Evolutionary conservation across 1,140 invertebrate species (phyloP), one percentile per base, ranked within the genome.

Genomic region (Ptiloglossa arizonensis): DNA sequence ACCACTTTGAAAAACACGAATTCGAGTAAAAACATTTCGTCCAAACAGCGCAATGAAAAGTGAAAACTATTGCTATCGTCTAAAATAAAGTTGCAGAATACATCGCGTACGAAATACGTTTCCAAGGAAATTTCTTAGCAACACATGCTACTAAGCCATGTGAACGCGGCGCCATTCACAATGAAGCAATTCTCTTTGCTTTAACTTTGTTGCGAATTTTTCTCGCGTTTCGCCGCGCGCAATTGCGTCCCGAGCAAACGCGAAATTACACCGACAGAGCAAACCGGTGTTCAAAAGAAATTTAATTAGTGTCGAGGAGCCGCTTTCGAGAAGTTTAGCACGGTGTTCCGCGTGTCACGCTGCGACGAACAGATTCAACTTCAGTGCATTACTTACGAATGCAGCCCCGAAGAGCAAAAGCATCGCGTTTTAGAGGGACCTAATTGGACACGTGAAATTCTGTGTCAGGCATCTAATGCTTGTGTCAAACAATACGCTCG

Each of bases 241-340:
- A 56, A 70, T 52, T 9, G 29, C 5, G 48, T n/a, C 22, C 35
- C 29, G 19, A 46, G 22, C 50, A 46, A 73, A 60, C 19, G n/a
- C 27, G 35, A 48, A 41, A 62, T 29, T 27, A 48, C 59, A 11
- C 32, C 27, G 41, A 22, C 24, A 41, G 29, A 60, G 27, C 13
- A 29, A 32, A 56, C 19, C 46, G 32, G 32, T 15, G 44, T 27
- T 11, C 52, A 56, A 60, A 82, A 70, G 72, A 81, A 81, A 66
- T 69, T 81, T 70, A 81, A 82, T 82, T 82, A 82, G 24, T 59
- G 46, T 64, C 66, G 63, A 59, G 46, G 41, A 41, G 41, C 22
- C 15, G 22, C 59, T 50, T 70, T 82, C 44, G 63, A 52, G n/a
- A 62, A 81, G 54, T 52, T 56, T 32, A 48, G 41, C 60, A 41